Evolutionary conservation across 2,797 vertebrate genomes (phyloP).

Genomic region (Bryconaethiops microstoma): DNA sequence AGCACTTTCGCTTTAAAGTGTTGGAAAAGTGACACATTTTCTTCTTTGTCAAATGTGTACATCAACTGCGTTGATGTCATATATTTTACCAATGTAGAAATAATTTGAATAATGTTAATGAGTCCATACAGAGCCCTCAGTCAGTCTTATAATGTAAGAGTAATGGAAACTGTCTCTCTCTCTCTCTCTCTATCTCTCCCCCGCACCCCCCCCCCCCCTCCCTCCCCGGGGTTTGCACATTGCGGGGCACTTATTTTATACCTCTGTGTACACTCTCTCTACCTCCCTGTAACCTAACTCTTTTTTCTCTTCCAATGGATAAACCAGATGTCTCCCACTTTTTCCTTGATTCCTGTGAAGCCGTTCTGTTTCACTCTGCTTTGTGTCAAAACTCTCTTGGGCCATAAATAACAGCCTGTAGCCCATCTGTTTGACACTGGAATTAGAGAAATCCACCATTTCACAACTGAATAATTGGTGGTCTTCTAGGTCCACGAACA

Average conservation of each 20-base stretch:
- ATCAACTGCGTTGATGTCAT: neutral
- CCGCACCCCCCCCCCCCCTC: constrained; percentile 34
- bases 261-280: constrained; percentile 50
- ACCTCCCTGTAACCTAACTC: constrained; percentile 61
- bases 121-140: neutral
- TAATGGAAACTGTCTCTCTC: neutral
- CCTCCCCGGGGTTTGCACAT: constrained; percentile 43
- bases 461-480: constrained; percentile 5
- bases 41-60: neutral
- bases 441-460: constrained; percentile 31
- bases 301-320: constrained; percentile 62
- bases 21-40: neutral
- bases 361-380: constrained; percentile 60
- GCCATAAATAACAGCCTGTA: constrained; percentile 42
- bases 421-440: constrained; percentile 38
- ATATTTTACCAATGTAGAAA: neutral
- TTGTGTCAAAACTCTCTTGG: constrained; percentile 52
- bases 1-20: constrained; percentile 13
- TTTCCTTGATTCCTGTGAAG: constrained; percentile 61
- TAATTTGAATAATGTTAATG: neutral
- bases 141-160: neutral
- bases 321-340: constrained; percentile 70
- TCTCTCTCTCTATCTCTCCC: neutral
- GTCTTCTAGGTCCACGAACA: neutral
- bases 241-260: constrained; percentile 52